Evolutionary conservation across 2,797 vertebrate genomes (phyloP).

Genomic region (Mareca strepera): DNA sequence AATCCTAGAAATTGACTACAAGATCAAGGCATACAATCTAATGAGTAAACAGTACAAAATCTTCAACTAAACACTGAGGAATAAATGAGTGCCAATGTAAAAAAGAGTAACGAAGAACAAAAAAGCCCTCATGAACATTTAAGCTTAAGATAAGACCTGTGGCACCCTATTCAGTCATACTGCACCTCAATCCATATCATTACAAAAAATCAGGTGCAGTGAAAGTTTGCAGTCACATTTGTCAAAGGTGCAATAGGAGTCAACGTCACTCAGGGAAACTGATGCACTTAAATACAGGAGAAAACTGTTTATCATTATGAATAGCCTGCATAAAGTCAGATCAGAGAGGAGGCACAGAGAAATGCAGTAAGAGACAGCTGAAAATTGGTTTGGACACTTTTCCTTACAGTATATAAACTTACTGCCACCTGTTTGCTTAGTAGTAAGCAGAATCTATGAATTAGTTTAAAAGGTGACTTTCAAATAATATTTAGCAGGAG

Average conservation of each 20-base stretch:
- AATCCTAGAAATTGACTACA: not conserved
- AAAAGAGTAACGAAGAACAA: slow-evolving; percentile 17
- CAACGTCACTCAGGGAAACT: not conserved
- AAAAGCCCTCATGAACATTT: slow-evolving; percentile 2
- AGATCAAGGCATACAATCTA: not conserved
- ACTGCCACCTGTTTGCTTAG: slow-evolving; percentile 3
- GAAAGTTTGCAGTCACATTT: slow-evolving; percentile 12
- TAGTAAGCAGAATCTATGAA: not conserved
- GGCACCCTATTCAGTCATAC: not conserved
- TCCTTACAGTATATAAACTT: not conserved
- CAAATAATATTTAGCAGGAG: slow-evolving; percentile 32
- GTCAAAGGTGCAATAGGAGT: not conserved
- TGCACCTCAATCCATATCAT: not conserved
- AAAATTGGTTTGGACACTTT: not conserved
- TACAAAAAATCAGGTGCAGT: not conserved
- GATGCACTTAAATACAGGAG: slow-evolving; percentile 8
- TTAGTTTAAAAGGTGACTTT: slow-evolving; percentile 56
- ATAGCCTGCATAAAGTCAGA: slow-evolving; percentile 31
- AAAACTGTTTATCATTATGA: not conserved
- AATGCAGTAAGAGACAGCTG: not conserved
- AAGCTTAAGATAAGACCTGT: slow-evolving; percentile 24
- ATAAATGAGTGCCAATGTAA: not conserved
- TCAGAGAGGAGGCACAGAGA: not conserved
- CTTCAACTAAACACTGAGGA: not conserved
- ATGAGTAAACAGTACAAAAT: not conserved